A percentile compares a stretch with the other conserved stretches of the same genome.
These are phyloP conservation scores for Scopus umbretta DNA, from an alignment of 2,113 vertebrate species.

Conservation along the genomic window DNA sequence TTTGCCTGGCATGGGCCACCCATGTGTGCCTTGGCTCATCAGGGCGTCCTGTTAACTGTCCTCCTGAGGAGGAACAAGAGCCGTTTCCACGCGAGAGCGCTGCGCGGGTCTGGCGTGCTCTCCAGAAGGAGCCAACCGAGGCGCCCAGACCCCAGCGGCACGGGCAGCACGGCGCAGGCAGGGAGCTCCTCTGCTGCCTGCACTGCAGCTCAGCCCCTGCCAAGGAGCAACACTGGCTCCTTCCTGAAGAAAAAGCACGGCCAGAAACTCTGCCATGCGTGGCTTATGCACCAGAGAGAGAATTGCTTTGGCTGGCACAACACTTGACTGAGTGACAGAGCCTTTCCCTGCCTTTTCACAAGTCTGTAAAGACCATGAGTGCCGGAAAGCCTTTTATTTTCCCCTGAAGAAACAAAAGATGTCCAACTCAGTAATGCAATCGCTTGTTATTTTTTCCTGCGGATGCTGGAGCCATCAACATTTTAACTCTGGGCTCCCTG, in stretches of 20 bases:
- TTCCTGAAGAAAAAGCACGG: not conserved
- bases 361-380: not conserved
- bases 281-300: not conserved
- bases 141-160: accelerated
- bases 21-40: accelerated
- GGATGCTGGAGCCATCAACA: not conserved
- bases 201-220: not conserved
- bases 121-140: not conserved
- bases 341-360: not conserved
- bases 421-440: not conserved
- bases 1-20: accelerated
- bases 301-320: not conserved
- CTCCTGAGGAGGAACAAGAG: accelerated
- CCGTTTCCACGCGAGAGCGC: accelerated
- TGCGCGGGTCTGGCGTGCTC: not conserved
- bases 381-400: not conserved
- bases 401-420: not conserved
- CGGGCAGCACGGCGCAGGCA: accelerated
- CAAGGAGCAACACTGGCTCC: not conserved
- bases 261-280: not conserved
- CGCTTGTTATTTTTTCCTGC: not conserved
- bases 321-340: not conserved
- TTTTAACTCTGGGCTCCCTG: not conserved
- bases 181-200: not conserved
- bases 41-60: accelerated